Conservation (phyloP, 2,113 vertebrate genomes). For the Thunnus maccoyii region DNA sequence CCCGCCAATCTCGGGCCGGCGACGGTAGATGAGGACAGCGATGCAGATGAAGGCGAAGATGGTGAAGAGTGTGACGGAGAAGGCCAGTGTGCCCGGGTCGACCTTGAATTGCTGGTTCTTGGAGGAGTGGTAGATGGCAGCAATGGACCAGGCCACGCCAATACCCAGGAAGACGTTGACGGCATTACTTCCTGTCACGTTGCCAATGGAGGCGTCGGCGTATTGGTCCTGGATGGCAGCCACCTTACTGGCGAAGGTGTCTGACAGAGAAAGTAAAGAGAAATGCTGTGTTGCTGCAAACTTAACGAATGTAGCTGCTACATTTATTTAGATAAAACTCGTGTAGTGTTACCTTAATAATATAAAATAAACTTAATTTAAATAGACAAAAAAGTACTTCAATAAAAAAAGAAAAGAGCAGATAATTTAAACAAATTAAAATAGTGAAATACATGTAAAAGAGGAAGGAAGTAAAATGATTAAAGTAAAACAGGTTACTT, state of each 20-base stretch:
- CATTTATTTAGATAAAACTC: too few species aligned
- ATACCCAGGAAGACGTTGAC: slow-evolving; percentile 99
- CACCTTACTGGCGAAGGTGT: slow-evolving; percentile 98
- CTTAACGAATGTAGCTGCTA: too few species aligned
- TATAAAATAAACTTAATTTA: too few species aligned
- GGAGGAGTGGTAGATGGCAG: slow-evolving; percentile 91
- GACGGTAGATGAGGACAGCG: slow-evolving; percentile 94
- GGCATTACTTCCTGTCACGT: slow-evolving; percentile 97
- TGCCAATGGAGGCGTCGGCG: slow-evolving; percentile 96
- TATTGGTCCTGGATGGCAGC: slow-evolving; percentile 97
- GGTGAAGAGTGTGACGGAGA: slow-evolving; percentile 98
- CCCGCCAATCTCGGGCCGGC: slow-evolving; percentile 94
- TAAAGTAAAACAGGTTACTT: too few species aligned
- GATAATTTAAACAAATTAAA: too few species aligned
- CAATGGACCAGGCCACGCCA: slow-evolving; percentile 97
- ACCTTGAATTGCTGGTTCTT: slow-evolving; percentile 89
- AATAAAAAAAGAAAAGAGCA: too few species aligned
- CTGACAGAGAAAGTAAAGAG: slow-evolving; percentile 76
- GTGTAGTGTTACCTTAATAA: too few species aligned
- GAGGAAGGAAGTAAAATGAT: too few species aligned
- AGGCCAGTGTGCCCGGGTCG: slow-evolving; percentile 93
- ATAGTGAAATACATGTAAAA: too few species aligned
- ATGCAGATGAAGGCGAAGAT: slow-evolving; percentile 97
- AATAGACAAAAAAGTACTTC: too few species aligned
- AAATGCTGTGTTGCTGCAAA: background rate